Percentiles rank a stretch among this genome's conserved stretches.
These are phyloP conservation scores for Stegostoma tigrinum DNA, from an alignment of 2,113 vertebrate genomes.

Conservation along the genomic window DNA sequence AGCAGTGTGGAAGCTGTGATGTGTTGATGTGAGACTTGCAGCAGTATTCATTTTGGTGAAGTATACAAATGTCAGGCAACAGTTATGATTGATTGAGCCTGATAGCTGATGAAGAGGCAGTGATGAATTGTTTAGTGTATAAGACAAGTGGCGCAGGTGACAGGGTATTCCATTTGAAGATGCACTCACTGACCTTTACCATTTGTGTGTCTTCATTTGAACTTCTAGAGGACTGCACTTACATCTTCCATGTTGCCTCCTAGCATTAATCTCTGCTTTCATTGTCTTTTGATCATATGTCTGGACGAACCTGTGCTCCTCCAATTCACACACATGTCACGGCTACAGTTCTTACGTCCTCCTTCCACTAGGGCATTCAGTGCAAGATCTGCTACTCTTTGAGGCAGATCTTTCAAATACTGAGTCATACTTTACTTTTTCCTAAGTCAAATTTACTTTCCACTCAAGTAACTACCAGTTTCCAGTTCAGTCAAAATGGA, in stretches of 20 bases:
- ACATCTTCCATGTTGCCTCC: not conserved
- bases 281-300: not conserved
- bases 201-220: no score
- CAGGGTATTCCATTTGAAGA: no score
- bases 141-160: no score
- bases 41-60: no score
- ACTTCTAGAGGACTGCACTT: not conserved
- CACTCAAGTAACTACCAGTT: not conserved
- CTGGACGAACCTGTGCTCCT: not conserved
- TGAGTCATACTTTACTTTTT: not conserved
- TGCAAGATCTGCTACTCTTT: not conserved
- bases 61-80: no score
- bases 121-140: no score
- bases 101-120: no score
- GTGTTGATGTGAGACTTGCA: no score
- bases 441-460: not conserved
- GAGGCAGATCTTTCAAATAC: not conserved
- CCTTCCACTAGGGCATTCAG: not conserved
- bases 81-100: no score
- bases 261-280: not conserved
- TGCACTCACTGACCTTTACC: no score
- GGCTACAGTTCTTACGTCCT: not conserved
- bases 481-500: not conserved
- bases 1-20: no score
- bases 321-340: no score